Evolutionary conservation across 2,888 invertebrate genomes (phyloP), one percentile per base, ranked within the genome.

Genomic region (Lordiphosa fenestrarum): DNA sequence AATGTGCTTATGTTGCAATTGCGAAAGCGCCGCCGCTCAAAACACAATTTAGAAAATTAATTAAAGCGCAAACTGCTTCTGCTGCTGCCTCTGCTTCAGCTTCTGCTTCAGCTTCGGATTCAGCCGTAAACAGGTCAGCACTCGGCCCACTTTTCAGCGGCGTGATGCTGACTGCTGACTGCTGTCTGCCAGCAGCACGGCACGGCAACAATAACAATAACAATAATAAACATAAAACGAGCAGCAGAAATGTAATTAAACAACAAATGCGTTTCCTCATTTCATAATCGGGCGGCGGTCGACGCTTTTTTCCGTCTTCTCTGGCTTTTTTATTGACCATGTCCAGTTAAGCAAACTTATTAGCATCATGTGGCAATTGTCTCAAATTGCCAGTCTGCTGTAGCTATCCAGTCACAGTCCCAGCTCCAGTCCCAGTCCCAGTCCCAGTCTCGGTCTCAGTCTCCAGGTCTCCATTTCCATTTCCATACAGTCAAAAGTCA

Each of bases 11-110:
- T 70, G 76, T 75, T 67, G 59, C 70, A 64, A 68, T 71, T 81
- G 68, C 73, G 57, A 81, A 69, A 66, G 63, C 68, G 49, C 54
- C 51, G 54, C 50, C 39, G 55, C 19, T 30, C 39, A 38, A 21
- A 33, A 63, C 70, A 77, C 64, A 71, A 66, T 71, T 77, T 58
- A 82, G 63, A 77, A 71, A 77, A 76, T 71, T 73, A 73, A 81
- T 77, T 81, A 84, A 77, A 73, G 66, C 82, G 64, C 71, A 65
- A 73, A 15, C 15, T 42, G 36, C 33, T 37, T n/a, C 44, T 49
- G 44, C 33, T 37, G 9, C 44, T 44, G 19, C 19, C 2, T 44
- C 36, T 41, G 42, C 46, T 2, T 15, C 15, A 15, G 15, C 15
- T 40, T 44, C 36, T 41, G 42, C 46, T 40, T 44, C 36, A 41